Evolutionary conservation across 2,797 vertebrate genomes (phyloP).

Genomic region (Sebastes vulpes): DNA sequence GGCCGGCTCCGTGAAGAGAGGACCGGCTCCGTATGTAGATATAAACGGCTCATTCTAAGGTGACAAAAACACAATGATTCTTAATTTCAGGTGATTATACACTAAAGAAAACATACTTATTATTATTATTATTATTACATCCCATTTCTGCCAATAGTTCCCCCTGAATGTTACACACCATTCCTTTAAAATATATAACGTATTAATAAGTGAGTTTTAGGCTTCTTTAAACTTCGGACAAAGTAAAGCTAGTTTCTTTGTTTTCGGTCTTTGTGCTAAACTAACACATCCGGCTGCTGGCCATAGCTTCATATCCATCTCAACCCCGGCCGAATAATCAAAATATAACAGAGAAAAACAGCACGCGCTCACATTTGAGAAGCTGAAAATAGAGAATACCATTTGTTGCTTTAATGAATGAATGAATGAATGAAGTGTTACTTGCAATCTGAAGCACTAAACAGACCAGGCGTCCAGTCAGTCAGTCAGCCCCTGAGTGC

Average conservation of each 20-base stretch:
- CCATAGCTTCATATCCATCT: neutral
- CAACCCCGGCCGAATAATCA: neutral
- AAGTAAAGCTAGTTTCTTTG: neutral
- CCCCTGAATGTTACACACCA: too few relatives aligned
- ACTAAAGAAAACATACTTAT: too few relatives aligned
- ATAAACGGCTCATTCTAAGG: too few relatives aligned
- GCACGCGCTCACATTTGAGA: neutral
- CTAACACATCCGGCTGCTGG: neutral
- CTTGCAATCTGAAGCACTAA: neutral
- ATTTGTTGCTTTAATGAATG: neutral
- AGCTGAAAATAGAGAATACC: neutral
- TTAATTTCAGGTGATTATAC: too few relatives aligned
- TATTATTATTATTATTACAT: too few relatives aligned
- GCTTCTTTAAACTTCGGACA: neutral
- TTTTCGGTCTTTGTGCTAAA: neutral
- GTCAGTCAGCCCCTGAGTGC: slow-evolving; percentile 22
- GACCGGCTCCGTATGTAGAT: too few relatives aligned
- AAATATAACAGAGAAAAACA: neutral
- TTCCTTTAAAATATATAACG: neutral
- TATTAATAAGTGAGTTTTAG: neutral
- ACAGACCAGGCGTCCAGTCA: neutral
- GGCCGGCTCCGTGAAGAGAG: too few relatives aligned
- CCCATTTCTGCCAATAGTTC: too few relatives aligned
- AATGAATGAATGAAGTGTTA: neutral
- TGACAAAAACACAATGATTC: too few relatives aligned